Evolutionary conservation across 2,797 vertebrate species (phyloP).

Genomic region (Pseudopleuronectes americanus): DNA sequence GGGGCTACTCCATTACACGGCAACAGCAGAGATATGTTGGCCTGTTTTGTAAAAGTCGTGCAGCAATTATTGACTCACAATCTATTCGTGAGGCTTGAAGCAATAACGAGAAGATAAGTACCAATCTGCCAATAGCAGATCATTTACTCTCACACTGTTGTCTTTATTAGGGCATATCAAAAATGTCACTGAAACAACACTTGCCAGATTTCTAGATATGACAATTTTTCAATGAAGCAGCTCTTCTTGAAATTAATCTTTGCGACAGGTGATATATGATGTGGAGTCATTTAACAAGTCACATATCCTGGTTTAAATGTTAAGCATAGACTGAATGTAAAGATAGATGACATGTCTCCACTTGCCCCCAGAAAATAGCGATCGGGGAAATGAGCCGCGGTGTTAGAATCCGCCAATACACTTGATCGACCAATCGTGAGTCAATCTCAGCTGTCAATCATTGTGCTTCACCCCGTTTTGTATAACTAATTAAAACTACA

Average conservation of each 20-base stretch:
- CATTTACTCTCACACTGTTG: constrained; percentile 29
- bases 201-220: not conserved
- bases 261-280: constrained; percentile 26
- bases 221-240: constrained; percentile 28
- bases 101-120: constrained; percentile 28
- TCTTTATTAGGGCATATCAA: constrained; percentile 8
- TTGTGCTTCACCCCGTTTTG: too few species aligned
- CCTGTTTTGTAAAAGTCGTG: constrained; percentile 25
- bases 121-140: constrained; percentile 19
- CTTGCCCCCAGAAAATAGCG: too few species aligned
- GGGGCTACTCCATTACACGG: constrained; percentile 50
- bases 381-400: too few species aligned
- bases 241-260: constrained; percentile 36
- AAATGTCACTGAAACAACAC: constrained; percentile 28
- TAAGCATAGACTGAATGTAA: too few species aligned
- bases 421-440: too few species aligned
- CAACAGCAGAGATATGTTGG: constrained; percentile 39
- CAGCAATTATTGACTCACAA: constrained; percentile 44
- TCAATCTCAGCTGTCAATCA: too few species aligned
- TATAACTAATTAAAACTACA: too few species aligned
- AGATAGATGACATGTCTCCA: too few species aligned
- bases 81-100: constrained; percentile 33
- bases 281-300: constrained; percentile 13
- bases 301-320: constrained; percentile 21
- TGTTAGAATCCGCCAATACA: too few species aligned